Percentiles rank a stretch among this genome's conserved stretches.
Conservation (phyloP, 2,113 vertebrate genomes). For the Heloderma charlesbogerti region DNA sequence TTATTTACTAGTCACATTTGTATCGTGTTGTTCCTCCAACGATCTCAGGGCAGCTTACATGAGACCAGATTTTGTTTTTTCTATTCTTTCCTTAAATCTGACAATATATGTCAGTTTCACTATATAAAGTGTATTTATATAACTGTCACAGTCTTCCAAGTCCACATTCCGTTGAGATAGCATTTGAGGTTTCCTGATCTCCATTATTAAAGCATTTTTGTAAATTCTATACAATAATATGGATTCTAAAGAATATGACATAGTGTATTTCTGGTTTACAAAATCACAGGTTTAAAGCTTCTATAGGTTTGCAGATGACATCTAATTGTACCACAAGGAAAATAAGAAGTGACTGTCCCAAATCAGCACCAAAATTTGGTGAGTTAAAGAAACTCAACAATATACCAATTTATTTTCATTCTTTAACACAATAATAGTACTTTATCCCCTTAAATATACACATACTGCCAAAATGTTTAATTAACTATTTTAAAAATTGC, state of each 20-base stretch:
- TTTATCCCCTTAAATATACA: not conserved
- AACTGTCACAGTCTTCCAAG: not conserved
- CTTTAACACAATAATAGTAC: not conserved
- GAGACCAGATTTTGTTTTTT: not conserved
- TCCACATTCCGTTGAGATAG: not conserved
- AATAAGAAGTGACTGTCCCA: constrained; percentile 86
- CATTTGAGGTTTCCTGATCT: not conserved
- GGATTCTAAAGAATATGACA: not conserved
- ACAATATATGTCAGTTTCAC: not conserved
- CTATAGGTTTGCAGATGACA: constrained; percentile 88
- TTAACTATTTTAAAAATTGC: not conserved
- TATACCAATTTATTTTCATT: not conserved
- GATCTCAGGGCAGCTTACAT: not conserved
- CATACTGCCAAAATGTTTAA: not conserved
- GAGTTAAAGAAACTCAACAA: constrained; percentile 63
- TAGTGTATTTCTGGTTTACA: constrained; percentile 33
- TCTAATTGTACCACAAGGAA: constrained; percentile 74
- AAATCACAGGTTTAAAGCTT: constrained; percentile 85
- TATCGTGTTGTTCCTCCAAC: not conserved
- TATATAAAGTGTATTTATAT: not conserved
- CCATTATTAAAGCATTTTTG: not conserved
- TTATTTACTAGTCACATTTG: not conserved
- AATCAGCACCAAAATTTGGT: constrained; percentile 89
- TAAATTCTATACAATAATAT: not conserved
- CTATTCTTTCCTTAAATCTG: not conserved